Evolutionary conservation across 2,113 vertebrate species (phyloP).

Genomic region (Coptodon bakossiorum): DNA sequence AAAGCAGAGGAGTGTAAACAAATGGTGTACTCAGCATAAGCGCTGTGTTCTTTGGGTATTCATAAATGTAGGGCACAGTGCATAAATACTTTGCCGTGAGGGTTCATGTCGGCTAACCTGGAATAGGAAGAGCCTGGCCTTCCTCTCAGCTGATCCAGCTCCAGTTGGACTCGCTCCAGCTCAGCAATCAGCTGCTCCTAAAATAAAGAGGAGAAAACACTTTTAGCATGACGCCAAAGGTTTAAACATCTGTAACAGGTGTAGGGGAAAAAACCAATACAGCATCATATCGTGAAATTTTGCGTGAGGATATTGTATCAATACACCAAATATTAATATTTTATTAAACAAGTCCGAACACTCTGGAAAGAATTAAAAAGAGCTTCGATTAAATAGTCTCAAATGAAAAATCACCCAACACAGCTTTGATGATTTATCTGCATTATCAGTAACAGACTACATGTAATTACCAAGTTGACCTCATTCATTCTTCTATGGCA

Average conservation of each 20-base stretch:
- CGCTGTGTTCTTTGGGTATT: neutral
- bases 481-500: neutral
- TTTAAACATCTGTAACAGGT: neutral
- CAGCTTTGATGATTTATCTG: neutral
- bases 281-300: neutral
- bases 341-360: neutral
- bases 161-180: slow-evolving; percentile 86
- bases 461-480: neutral
- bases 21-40: neutral
- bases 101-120: slow-evolving; percentile 68
- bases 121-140: slow-evolving; percentile 83
- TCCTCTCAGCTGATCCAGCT: slow-evolving; percentile 85
- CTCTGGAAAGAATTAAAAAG: neutral
- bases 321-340: neutral
- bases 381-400: neutral
- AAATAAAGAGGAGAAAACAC: neutral
- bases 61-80: neutral
- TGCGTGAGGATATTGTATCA: neutral
- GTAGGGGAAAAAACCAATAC: neutral
- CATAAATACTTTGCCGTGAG: neutral
- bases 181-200: slow-evolving; percentile 87
- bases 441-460: neutral
- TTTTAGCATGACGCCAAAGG: neutral
- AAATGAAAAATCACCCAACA: neutral
- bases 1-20: neutral